These are phyloP conservation scores for Xestoiulus laeticollis DNA, from an alignment of 2,888 invertebrate genomes.

Conservation along the genomic window DNA sequence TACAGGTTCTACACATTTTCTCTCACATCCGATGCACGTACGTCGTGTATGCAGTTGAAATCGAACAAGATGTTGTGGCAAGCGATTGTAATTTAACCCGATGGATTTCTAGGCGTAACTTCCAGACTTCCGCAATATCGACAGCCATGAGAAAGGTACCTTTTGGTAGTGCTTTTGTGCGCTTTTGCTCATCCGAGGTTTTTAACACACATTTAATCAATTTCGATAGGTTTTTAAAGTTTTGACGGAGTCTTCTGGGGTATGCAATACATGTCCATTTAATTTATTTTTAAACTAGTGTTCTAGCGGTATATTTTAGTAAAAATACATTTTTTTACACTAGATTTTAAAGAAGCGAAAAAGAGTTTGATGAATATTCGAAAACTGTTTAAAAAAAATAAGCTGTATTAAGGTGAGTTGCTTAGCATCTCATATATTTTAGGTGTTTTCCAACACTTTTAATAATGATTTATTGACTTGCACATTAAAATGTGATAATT, in stretches of 20 bases:
- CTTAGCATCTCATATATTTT: no score
- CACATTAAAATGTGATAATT: no score
- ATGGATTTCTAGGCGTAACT: conserved; percentile 17
- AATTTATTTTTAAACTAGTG: background rate
- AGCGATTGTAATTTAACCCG: background rate
- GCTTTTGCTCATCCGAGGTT: background rate
- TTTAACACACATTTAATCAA: background rate
- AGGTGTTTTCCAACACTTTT: no score
- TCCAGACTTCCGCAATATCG: background rate
- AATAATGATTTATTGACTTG: no score
- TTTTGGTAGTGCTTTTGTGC: background rate
- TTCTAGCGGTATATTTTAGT: background rate
- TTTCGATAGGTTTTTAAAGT: background rate
- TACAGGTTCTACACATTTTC: conserved; percentile 47
- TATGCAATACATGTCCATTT: background rate
- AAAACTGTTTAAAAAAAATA: background rate
- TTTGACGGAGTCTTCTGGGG: background rate
- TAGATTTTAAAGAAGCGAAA: background rate
- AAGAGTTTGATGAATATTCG: background rate
- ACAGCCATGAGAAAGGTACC: conserved; percentile 49
- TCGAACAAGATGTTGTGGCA: background rate
- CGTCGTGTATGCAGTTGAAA: background rate
- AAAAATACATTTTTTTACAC: background rate
- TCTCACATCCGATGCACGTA: conserved; percentile 49
- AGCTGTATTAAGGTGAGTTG: background rate